Evolutionary conservation across 1,140 invertebrate genomes (phyloP).

Genomic region (Ridgeia piscesae): DNA sequence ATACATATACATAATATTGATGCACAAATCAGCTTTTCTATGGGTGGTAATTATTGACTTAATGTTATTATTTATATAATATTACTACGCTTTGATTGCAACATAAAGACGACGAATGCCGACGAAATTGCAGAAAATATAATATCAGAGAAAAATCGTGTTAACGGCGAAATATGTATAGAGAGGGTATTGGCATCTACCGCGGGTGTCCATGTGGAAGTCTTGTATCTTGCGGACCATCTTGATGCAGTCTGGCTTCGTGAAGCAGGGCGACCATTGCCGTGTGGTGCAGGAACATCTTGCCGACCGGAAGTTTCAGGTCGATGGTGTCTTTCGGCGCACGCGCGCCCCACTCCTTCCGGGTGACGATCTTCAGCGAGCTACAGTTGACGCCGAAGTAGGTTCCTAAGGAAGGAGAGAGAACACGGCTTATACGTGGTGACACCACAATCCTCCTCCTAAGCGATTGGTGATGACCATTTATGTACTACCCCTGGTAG

Average conservation of each 20-base stretch:
- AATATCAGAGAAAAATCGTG: neutral
- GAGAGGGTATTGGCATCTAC: neutral
- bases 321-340: conserved; percentile 22
- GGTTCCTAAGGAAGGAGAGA: neutral
- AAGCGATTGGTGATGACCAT: no score
- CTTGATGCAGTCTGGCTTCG: conserved; percentile 27
- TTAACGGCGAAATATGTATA: neutral
- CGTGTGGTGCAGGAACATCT: conserved; percentile 65
- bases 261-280: conserved; percentile 32
- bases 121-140: neutral
- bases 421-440: neutral
- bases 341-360: conserved; percentile 29
- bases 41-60: no score
- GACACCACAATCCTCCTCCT: neutral
- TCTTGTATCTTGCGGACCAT: conserved; percentile 35
- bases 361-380: neutral
- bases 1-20: no score
- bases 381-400: conserved; percentile 7
- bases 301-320: conserved; percentile 63
- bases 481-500: no score
- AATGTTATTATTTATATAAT: no score
- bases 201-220: conserved; percentile 36
- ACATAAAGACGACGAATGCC: no score
- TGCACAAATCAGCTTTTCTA: no score
- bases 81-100: no score